These are phyloP conservation scores for Fratercula arctica DNA, from an alignment of 2,797 vertebrate genomes.

Conservation along the genomic window DNA sequence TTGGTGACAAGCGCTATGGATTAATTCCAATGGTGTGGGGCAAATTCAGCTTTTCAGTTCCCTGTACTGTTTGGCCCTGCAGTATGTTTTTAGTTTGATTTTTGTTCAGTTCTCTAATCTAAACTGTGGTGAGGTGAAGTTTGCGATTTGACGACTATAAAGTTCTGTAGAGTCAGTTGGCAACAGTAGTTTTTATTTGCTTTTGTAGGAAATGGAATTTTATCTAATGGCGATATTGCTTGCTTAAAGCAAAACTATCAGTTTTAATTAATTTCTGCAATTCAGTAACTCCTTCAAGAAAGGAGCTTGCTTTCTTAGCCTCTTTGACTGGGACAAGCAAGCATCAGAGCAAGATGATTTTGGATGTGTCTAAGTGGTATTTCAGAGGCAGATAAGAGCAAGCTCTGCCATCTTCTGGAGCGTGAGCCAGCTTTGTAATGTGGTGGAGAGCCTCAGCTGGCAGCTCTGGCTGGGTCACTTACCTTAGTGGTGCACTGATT, in stretches of 20 bases:
- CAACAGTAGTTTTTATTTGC: neutral
- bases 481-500: neutral
- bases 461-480: neutral
- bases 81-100: neutral
- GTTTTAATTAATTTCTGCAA: neutral
- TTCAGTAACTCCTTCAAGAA: neutral
- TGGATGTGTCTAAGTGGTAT: neutral
- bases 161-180: neutral
- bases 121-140: neutral
- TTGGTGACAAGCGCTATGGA: neutral
- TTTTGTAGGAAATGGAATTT: neutral
- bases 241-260: neutral
- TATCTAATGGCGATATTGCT: neutral
- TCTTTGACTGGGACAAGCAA: neutral
- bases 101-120: neutral
- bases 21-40: neutral
- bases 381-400: neutral
- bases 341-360: neutral
- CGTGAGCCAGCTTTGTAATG: neutral
- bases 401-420: neutral
- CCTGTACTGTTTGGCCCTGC: neutral
- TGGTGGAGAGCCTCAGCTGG: too few relatives aligned
- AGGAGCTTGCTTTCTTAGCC: neutral
- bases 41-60: neutral
- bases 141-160: fast-evolving